A percentile compares a stretch with the other conserved stretches of the same genome.
Evolutionary conservation across 2,113 vertebrate species (phyloP).

Genomic region (Barbus barbus): DNA sequence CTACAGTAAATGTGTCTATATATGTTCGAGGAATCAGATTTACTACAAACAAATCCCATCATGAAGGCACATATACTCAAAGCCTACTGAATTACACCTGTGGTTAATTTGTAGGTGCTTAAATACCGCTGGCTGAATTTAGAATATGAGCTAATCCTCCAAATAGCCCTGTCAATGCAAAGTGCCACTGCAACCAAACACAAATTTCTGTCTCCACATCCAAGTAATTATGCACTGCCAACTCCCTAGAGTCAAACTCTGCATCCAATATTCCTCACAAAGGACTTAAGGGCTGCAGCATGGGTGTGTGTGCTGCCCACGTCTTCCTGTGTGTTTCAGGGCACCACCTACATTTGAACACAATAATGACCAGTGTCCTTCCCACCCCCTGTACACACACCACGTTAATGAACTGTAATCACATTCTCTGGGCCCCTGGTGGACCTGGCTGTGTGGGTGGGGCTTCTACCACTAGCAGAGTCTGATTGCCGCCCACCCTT

Average conservation of each 20-base stretch:
- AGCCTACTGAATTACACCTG: constrained; percentile 9
- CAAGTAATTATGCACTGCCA: constrained; percentile 54
- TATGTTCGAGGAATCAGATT: background rate
- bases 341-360: constrained; percentile 56
- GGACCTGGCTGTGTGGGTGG: constrained; percentile 52
- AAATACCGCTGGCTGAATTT: constrained; percentile 13
- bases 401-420: constrained; percentile 59
- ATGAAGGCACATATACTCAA: background rate
- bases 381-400: constrained; percentile 56
- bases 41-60: background rate
- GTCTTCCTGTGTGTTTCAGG: constrained; percentile 55
- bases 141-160: constrained; percentile 6
- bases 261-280: constrained; percentile 48
- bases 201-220: constrained; percentile 22
- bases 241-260: constrained; percentile 51
- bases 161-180: constrained; percentile 41
- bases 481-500: constrained; percentile 53
- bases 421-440: constrained; percentile 53
- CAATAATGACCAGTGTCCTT: constrained; percentile 58
- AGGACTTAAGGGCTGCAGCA: constrained; percentile 51
- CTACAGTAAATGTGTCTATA: no score
- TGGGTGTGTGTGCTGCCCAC: constrained; percentile 52
- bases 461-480: constrained; percentile 53
- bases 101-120: constrained; percentile 31
- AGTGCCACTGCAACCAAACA: constrained; percentile 36